Evolutionary conservation across 2,113 vertebrate species (phyloP), one percentile per base, ranked within the genome.

Genomic region (Menidia beryllina): DNA sequence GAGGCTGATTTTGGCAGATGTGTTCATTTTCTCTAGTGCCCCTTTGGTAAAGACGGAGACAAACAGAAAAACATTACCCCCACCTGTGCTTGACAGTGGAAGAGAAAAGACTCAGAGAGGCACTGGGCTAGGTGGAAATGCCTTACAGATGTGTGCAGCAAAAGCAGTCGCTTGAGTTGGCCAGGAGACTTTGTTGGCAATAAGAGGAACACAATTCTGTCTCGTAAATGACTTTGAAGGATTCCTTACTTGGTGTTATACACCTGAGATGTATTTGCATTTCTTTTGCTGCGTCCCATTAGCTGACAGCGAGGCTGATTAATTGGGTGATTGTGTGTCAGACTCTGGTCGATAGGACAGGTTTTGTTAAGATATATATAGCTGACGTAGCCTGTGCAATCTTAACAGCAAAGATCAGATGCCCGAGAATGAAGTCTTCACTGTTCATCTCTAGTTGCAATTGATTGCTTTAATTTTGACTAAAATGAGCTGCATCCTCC

Each of bases 391-490:
- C 68, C 72, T 59, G 68, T 54, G 77, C 30, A 30, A 68, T 72
- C 72, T 74, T 72, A 72, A 67, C 47, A 39, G 54, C 74, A 68
- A 30, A 57, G 75, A 61, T 80, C 81, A 69, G 63, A 56, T 58
- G 57, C 57, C 57, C 17, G 0, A 77, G 72, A 75, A 82, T 70
- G 67, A 76, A 79, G 85, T 81, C 83, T 79, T 86, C 69, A 79
- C 81, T 79, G 72, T 66, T 86, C 81, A 69, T 83, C 76, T 81
- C 83, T 87, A 59, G 77, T 84, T 82, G 78, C 79, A 86, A 88
- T 87, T 90, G 85, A 89, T 89, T 88, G 73, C 77, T 83, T 91
- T 89, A 82, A 88, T 91, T 86, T 84, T 82, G 60, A 68, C 81
- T 70, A 65, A 87, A 88, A 86, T 87, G 81, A 88, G 79, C 71